These are phyloP conservation scores for Arothron firmamentum DNA, from an alignment of 2,113 vertebrate species.

Conservation along the genomic window DNA sequence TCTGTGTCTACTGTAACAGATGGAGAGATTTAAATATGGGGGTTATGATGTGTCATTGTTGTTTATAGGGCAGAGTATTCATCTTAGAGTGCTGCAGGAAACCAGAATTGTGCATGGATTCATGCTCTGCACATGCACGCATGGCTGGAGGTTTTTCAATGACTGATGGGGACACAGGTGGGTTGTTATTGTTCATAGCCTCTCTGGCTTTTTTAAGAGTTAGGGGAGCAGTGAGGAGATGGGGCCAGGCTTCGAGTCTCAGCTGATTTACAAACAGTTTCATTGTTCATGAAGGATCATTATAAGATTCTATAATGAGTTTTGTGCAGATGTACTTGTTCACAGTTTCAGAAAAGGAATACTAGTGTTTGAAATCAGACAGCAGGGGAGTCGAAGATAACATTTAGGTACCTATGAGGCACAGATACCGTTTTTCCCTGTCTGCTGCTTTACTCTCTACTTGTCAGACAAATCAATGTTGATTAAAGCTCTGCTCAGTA, in stretches of 20 bases:
- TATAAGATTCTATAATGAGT: too few relatives aligned
- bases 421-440: constrained; percentile 1
- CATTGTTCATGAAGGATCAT: not conserved
- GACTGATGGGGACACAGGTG: constrained; percentile 10
- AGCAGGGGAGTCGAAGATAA: constrained; percentile 35
- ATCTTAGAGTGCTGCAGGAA: constrained; percentile 19
- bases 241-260: not conserved
- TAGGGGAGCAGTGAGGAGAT: too few relatives aligned
- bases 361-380: constrained; percentile 36
- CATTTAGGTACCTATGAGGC: constrained; percentile 54
- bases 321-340: too few relatives aligned
- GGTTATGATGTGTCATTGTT: constrained; percentile 24
- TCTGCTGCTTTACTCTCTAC: constrained; percentile 31
- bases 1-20: constrained; percentile 1
- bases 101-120: constrained; percentile 2
- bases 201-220: not conserved
- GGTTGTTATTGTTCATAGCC: not conserved
- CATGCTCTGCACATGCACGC: not conserved
- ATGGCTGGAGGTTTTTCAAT: not conserved
- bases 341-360: not conserved
- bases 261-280: not conserved
- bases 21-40: constrained; percentile 20
- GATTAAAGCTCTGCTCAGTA: constrained; percentile 45
- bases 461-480: constrained; percentile 55
- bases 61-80: constrained; percentile 32